Evolutionary conservation across 2,888 invertebrate genomes (phyloP).

Genomic region (Galerucella pusilla): DNA sequence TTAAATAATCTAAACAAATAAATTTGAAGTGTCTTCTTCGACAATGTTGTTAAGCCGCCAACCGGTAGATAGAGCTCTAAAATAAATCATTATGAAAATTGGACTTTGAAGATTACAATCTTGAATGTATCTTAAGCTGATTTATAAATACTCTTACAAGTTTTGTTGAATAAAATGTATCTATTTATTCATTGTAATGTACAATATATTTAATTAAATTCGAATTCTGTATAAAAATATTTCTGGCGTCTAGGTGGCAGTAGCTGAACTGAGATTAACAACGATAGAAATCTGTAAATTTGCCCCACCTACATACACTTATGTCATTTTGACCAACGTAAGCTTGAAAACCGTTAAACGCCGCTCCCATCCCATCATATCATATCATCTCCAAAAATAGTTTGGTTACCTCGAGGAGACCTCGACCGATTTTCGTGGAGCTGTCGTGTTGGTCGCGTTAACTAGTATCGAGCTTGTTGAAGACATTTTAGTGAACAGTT

Average conservation of each 20-base stretch:
- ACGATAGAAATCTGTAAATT: slow-evolving; percentile 9
- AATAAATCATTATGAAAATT: no score
- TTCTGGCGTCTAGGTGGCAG: not conserved
- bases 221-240: not conserved
- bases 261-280: not conserved
- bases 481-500: slow-evolving; percentile 39
- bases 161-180: no score
- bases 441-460: slow-evolving; percentile 43
- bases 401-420: slow-evolving; percentile 59
- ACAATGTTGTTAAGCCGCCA: no score
- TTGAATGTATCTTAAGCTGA: no score
- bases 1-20: no score
- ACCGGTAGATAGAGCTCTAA: no score
- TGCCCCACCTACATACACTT: slow-evolving; percentile 46
- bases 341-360: slow-evolving; percentile 53
- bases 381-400: slow-evolving; percentile 62
- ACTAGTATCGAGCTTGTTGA: slow-evolving; percentile 35
- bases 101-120: no score
- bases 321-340: slow-evolving; percentile 36
- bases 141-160: no score
- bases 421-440: slow-evolving; percentile 58
- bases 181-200: no score
- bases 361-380: slow-evolving; percentile 57
- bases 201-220: not conserved
- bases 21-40: no score